Evolutionary conservation across 2,797 vertebrate genomes (phyloP).

Genomic region (Clarias fuscus): DNA sequence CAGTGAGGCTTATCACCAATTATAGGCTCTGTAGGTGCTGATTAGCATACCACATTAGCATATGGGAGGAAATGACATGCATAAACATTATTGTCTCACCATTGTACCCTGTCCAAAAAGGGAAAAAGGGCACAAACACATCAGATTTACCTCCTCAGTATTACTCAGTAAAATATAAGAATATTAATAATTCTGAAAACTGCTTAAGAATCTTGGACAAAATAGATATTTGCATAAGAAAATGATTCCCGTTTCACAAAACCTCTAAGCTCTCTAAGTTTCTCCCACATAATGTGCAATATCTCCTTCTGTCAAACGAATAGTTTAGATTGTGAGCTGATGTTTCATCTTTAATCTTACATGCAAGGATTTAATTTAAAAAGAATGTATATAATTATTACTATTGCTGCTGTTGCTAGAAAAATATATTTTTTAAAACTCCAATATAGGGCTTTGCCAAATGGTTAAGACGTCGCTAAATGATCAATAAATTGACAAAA

Average conservation of each 20-base stretch:
- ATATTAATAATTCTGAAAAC: not conserved
- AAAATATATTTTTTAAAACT: too few species aligned
- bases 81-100: slow-evolving; percentile 4
- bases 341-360: not conserved
- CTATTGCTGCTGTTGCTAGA: too few species aligned
- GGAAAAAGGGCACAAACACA: not conserved
- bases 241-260: not conserved
- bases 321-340: not conserved
- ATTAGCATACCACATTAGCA: slow-evolving; percentile 33
- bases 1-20: slow-evolving; percentile 18
- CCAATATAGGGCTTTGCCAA: too few species aligned
- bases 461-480: too few species aligned
- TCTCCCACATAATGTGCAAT: not conserved
- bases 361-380: not conserved
- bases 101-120: not conserved
- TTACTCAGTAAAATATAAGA: not conserved
- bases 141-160: not conserved
- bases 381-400: not conserved
- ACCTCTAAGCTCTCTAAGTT: not conserved
- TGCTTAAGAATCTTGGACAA: not conserved
- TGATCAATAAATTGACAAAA: too few species aligned
- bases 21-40: slow-evolving; percentile 15
- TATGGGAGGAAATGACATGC: slow-evolving; percentile 27
- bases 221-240: not conserved
- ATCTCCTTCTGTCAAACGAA: not conserved